phyloP scores from a whole-genome alignment of 2,797 vertebrate species.

The Thalassophryne amazonica region DNA sequence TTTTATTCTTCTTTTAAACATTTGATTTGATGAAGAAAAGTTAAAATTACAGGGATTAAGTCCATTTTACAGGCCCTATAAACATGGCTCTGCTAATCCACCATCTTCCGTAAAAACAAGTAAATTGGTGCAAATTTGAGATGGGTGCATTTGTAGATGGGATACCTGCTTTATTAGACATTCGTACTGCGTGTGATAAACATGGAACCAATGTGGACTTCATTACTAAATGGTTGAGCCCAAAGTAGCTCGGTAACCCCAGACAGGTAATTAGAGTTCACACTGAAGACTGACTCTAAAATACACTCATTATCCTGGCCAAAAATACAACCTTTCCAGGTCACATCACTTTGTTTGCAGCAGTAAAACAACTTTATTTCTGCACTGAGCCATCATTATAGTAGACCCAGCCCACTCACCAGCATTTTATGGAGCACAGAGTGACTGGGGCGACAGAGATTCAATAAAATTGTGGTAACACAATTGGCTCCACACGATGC shows the following conservation, averaged over 20 bases:
- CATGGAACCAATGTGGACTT: conserved; percentile 57
- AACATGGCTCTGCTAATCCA: too few relatives aligned
- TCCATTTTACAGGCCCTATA: too few relatives aligned
- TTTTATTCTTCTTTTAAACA: too few relatives aligned
- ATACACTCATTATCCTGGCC: conserved; percentile 85
- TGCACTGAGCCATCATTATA: conserved; percentile 89
- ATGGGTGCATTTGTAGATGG: not conserved
- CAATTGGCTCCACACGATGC: conserved; percentile 73
- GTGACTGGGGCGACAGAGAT: conserved; percentile 85
- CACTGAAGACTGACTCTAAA: conserved; percentile 77
- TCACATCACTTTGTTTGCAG: conserved; percentile 93
- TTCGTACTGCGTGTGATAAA: conserved; percentile 48
- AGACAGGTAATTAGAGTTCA: conserved; percentile 75
- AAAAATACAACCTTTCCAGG: conserved; percentile 96
- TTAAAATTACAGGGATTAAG: too few relatives aligned
- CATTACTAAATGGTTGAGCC: conserved; percentile 63
- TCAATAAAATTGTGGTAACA: conserved; percentile 93
- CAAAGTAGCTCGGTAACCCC: conserved; percentile 54
- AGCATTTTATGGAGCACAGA: conserved; percentile 93
- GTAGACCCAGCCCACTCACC: conserved; percentile 90
- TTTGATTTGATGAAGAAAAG: too few relatives aligned
- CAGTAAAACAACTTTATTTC: conserved; percentile 98
- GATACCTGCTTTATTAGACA: conserved; percentile 24
- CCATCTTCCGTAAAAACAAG: not conserved
- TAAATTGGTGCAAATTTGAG: not conserved